A percentile compares a stretch with the other conserved stretches of the same genome.
Evolutionary conservation across 30 jellyfish, hydroid and myxozoan genomes (phyloP).

Genomic region (Pseudorhiza aurosa): DNA sequence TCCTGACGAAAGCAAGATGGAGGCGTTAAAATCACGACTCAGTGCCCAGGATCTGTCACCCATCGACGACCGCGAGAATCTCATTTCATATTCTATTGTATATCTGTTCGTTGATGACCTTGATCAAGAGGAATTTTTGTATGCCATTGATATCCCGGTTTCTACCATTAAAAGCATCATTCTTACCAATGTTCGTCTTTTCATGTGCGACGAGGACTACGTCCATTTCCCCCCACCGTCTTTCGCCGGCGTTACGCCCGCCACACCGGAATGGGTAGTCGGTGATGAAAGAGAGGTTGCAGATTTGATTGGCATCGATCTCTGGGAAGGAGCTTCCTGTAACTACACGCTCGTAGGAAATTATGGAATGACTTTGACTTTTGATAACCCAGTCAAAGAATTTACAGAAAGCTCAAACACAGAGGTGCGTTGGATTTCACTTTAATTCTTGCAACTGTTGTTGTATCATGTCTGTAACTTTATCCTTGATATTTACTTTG

Average conservation of each 20-base stretch:
- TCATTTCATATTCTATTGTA: constrained; percentile 82
- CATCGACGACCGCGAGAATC: constrained; percentile 82
- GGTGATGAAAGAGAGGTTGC: constrained; percentile 72
- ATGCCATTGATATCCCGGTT: constrained; percentile 54
- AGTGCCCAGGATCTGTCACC: constrained; percentile 80
- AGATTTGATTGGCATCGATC: constrained; percentile 78
- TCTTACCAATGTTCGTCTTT: constrained; percentile 77
- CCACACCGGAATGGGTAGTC: constrained; percentile 95
- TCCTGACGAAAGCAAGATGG: constrained; percentile 91
- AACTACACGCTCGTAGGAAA: constrained; percentile 57
- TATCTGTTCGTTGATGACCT: constrained; percentile 45
- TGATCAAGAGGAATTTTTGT: constrained; percentile 42
- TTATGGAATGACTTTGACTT: constrained; percentile 73
- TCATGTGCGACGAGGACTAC: constrained; percentile 93
- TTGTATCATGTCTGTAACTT: no score
- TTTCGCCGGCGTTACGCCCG: constrained; percentile 70
- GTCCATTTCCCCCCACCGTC: constrained; percentile 97
- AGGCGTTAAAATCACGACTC: constrained; percentile 77
- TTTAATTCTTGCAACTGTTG: no score
- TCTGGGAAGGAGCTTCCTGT: constrained; percentile 69
- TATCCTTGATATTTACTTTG: no score
- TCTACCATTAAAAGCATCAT: constrained; percentile 67
- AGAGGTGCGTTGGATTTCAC: constrained; percentile 62
- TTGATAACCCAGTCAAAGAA: constrained; percentile 54
- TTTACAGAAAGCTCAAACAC: constrained; percentile 22